These are phyloP conservation scores for Mastigias papua DNA, from an alignment of 30 jellyfish, hydroid and myxozoan genomes.

Conservation along the genomic window DNA sequence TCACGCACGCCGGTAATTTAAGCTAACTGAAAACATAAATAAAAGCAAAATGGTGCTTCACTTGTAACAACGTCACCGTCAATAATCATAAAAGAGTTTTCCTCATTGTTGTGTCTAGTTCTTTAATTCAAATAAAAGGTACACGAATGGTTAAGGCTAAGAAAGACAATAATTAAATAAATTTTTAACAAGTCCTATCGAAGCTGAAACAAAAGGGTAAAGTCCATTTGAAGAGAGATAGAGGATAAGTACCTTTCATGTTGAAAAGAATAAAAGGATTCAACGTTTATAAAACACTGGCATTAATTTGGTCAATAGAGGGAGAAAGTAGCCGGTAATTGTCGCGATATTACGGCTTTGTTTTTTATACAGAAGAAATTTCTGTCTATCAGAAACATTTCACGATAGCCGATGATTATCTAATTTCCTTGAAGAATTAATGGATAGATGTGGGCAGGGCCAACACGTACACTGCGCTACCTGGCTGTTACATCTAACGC, in stretches of 20 bases:
- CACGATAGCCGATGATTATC: not conserved
- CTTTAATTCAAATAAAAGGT: not conserved
- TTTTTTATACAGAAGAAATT: not conserved
- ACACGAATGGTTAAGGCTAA: not conserved
- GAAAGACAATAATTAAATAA: not conserved
- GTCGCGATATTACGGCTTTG: not conserved
- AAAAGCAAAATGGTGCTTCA: too few species aligned
- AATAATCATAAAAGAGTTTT: too few species aligned
- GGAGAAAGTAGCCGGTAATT: not conserved
- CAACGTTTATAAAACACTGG: not conserved
- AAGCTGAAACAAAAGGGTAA: not conserved
- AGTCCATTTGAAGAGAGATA: not conserved
- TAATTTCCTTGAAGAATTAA: slow-evolving; percentile 1
- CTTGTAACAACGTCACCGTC: too few species aligned
- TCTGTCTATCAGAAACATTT: not conserved
- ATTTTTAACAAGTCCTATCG: not conserved
- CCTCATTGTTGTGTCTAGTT: not conserved
- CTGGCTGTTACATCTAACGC: too few species aligned
- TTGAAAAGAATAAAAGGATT: not conserved
- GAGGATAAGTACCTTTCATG: not conserved
- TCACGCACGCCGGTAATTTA: too few species aligned
- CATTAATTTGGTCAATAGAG: not conserved
- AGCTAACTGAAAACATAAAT: too few species aligned
- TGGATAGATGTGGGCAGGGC: not conserved
- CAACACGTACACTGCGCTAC: not conserved